Evolutionary conservation across 2,888 invertebrate species (phyloP).

Genomic region (Pteria penguin): DNA sequence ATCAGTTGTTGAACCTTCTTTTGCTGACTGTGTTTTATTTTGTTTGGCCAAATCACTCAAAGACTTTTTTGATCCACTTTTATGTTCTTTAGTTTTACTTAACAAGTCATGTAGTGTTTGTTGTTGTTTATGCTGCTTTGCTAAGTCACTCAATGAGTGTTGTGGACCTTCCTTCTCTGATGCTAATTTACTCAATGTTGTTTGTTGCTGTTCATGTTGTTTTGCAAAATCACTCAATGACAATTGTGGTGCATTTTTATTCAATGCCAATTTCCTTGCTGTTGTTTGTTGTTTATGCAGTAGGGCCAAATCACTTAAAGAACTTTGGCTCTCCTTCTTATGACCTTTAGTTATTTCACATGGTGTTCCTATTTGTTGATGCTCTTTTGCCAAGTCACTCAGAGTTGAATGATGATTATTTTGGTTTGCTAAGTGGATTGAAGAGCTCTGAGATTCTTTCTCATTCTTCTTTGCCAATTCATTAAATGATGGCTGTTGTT

Average conservation of each 20-base stretch:
- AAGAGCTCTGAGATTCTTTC: slow-evolving; percentile 5
- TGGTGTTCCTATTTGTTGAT: neutral
- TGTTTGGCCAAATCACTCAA: neutral
- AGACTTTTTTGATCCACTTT: neutral
- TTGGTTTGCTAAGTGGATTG: neutral
- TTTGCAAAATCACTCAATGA: neutral
- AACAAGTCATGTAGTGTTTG: neutral
- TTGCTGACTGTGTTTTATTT: neutral
- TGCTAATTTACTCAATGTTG: too few relatives aligned
- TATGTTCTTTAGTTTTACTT: neutral
- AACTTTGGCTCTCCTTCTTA: neutral
- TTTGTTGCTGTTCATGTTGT: slow-evolving; percentile 1
- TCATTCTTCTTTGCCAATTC: slow-evolving; percentile 44
- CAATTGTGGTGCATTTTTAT: neutral
- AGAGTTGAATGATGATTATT: neutral
- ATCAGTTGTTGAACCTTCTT: neutral
- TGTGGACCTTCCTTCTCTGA: too few relatives aligned
- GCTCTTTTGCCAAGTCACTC: neutral
- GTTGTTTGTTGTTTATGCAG: neutral
- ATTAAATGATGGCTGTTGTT: slow-evolving; percentile 37
- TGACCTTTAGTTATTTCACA: neutral
- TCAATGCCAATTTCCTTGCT: neutral
- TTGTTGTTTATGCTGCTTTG: slow-evolving; percentile 4
- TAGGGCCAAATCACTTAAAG: slow-evolving; percentile 15
- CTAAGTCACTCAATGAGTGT: slow-evolving; percentile 11